Evolutionary conservation across 2,797 vertebrate genomes (phyloP), one percentile per base, ranked within the genome.

Genomic region (Esox masquinongy): DNA sequence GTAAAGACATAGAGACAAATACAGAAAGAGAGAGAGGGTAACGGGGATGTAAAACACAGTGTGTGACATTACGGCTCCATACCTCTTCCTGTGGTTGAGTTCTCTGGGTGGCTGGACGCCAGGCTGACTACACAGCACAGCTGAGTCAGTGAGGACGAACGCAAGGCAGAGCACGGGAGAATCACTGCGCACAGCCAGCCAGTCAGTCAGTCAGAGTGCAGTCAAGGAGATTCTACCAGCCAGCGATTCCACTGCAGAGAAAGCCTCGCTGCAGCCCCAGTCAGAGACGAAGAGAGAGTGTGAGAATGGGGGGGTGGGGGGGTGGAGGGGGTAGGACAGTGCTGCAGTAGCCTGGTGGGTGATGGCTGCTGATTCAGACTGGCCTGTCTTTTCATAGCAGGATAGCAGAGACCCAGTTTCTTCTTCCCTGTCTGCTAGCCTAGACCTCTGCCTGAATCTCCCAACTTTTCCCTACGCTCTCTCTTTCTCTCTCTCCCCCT

Each of bases 241-340:
- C 81, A 78, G 86, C 88, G 88, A 88, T 88, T 90, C 90, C 88
- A 89, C 89, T 92, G 92, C 91, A 91, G 90, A 90, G 85, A 86
- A 82, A 81, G 86, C 82, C 87, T 87, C 90, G 76, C 84, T 87
- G 89, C 92, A 91, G 88, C 66, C 19, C 63, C 3, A 16, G 69
- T 29, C 22, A 81, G 61, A 78, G 79, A 75, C 77, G 43, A 12
- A 66, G 69, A 49, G 69, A 49, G 68, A 24, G 36, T 50, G 56
- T 61, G 16, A n/a, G 17, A 39, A 39, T 8, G 16, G 63, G 22
- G 63, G 36, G 47, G 71, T 24, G 63, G 31, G 16, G 8, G 5
- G 43, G 12, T 22, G 17, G 73, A 15, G 61, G 49, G 43, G 22
- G 64, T 34, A 56, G 36, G 56, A 63, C 11, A 70, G 29, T 59